phyloP scores from a whole-genome alignment of 2,888 invertebrate species.

The Caradrina kadenii region DNA sequence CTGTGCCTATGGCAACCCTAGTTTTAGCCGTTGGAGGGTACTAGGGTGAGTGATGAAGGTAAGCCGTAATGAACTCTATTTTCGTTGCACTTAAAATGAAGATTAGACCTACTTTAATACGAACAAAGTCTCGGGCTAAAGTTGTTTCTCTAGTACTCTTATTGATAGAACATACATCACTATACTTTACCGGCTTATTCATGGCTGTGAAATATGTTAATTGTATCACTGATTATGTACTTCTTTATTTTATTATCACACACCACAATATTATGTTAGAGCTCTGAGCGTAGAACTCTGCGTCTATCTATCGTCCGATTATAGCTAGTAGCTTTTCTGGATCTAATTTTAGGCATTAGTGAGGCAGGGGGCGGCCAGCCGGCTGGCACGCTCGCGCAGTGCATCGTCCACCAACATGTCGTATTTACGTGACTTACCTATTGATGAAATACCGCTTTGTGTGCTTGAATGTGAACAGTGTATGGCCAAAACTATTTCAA shows the following conservation, averaged over 20 bases:
- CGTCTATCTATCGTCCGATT: constrained; percentile 75
- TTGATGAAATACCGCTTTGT: constrained; percentile 89
- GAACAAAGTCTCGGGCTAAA: background rate
- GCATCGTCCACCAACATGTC: constrained; percentile 74
- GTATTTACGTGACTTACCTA: constrained; percentile 81
- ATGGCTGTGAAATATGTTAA: constrained; percentile 26
- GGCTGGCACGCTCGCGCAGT: constrained; percentile 65
- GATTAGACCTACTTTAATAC: background rate
- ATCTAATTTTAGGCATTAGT: constrained; percentile 83
- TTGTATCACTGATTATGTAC: constrained; percentile 27
- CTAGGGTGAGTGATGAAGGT: too few species aligned
- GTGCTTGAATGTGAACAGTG: constrained; percentile 84
- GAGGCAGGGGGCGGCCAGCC: constrained; percentile 71
- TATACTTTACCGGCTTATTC: constrained; percentile 51
- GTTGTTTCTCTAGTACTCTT: background rate
- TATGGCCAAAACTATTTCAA: constrained; percentile 47
- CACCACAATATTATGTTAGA: constrained; percentile 49
- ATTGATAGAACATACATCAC: background rate
- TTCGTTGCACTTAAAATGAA: background rate
- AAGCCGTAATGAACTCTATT: too few species aligned
- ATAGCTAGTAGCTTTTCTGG: constrained; percentile 78
- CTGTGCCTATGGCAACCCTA: too few species aligned
- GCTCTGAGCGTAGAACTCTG: constrained; percentile 55
- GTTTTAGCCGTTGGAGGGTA: too few species aligned
- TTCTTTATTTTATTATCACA: constrained; percentile 53